Evolutionary conservation across 2,797 vertebrate species (phyloP).

Genomic region (Anguilla obscura): DNA sequence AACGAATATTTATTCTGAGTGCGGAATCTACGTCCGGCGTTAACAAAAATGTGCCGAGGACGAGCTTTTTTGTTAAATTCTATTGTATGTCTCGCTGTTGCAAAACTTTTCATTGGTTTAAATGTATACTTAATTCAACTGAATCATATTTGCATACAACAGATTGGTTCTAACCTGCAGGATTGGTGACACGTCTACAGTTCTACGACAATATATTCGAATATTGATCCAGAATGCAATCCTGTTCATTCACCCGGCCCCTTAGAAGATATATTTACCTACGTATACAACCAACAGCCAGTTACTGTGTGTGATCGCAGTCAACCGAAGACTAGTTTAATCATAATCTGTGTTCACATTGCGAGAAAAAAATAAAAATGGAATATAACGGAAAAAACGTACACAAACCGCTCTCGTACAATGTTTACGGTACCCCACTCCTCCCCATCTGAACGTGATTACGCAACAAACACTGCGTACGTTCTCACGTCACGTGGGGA

Average conservation of each 20-base stretch:
- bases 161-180: neutral
- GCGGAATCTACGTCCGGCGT: neutral
- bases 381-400: neutral
- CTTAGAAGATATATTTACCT: neutral
- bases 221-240: neutral
- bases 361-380: neutral
- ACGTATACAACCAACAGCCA: neutral
- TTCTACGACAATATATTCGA: neutral
- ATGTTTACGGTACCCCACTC: slow-evolving; percentile 59
- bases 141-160: neutral
- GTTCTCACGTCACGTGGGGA: slow-evolving; percentile 42
- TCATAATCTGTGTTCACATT: neutral
- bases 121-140: neutral
- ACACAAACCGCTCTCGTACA: neutral
- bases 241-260: neutral
- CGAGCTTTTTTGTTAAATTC: neutral
- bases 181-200: neutral
- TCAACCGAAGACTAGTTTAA: neutral
- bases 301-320: neutral
- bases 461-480: slow-evolving; percentile 52
- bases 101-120: neutral
- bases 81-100: neutral
- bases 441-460: slow-evolving; percentile 47
- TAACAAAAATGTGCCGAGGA: neutral
- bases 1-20: neutral